Percentiles rank a stretch among this genome's conserved stretches.
These are phyloP conservation scores for Polydrusus pterygomalis DNA, from an alignment of 2,888 invertebrate species.

Conservation along the genomic window DNA sequence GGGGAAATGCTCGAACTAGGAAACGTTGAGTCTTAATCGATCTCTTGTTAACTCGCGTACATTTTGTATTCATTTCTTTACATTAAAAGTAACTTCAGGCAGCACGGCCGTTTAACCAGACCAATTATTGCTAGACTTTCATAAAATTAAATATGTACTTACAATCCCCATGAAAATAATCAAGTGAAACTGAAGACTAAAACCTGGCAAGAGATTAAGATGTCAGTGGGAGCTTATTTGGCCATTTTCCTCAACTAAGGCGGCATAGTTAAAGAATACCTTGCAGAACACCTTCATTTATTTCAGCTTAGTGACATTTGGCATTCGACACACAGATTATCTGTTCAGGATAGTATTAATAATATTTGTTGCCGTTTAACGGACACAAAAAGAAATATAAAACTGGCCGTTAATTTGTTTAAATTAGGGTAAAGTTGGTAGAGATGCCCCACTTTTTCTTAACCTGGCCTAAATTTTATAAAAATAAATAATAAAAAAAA, in stretches of 20 bases:
- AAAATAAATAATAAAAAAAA: no score
- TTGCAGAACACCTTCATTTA: constrained; percentile 70
- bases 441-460: no score
- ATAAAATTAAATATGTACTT: not conserved
- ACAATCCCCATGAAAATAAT: constrained; percentile 25
- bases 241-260: constrained; percentile 41
- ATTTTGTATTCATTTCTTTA: no score
- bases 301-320: constrained; percentile 72
- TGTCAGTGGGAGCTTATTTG: constrained; percentile 62
- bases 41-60: no score
- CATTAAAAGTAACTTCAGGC: no score
- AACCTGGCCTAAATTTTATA: no score
- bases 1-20: no score
- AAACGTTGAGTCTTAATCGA: no score
- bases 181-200: constrained; percentile 25
- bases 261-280: constrained; percentile 59
- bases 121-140: not conserved
- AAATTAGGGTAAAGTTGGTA: no score
- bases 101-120: no score
- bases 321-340: constrained; percentile 72
- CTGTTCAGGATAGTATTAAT: constrained; percentile 27
- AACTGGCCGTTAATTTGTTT: not conserved
- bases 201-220: constrained; percentile 61
- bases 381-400: no score
- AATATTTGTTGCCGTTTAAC: no score